Evolutionary conservation across 2,888 invertebrate genomes (phyloP).

Genomic region (Orthosia gothica): DNA sequence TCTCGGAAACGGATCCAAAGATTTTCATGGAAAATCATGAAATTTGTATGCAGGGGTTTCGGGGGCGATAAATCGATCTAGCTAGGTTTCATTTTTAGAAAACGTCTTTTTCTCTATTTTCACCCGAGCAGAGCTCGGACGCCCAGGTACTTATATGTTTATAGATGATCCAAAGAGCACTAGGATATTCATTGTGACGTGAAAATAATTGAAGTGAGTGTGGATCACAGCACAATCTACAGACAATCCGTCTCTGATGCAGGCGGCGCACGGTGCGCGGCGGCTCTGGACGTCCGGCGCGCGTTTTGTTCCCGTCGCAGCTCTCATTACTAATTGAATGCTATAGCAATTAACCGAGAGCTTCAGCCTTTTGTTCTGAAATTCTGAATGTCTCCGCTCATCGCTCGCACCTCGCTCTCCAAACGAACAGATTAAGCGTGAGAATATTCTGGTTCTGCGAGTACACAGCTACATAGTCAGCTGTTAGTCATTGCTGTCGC

Average conservation of each 20-base stretch:
- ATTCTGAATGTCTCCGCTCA: neutral
- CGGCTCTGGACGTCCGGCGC: neutral
- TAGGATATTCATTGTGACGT: no score
- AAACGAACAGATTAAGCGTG: neutral
- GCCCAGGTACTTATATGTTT: no score
- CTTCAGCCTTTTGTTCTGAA: conserved; percentile 5
- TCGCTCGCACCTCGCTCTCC: neutral
- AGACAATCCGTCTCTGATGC: neutral
- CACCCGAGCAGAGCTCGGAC: no score
- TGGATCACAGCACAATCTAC: no score
- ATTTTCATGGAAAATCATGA: no score
- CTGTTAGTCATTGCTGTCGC: conserved; percentile 4
- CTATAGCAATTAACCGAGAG: conserved; percentile 20
- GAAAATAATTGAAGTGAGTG: no score
- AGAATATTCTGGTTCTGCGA: neutral
- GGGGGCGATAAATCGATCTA: no score
- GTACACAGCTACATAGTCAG: neutral
- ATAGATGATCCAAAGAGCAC: neutral
- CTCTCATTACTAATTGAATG: conserved; percentile 18
- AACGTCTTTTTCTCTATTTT: no score
- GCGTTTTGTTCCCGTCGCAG: conserved; percentile 2
- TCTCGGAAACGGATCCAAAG: no score
- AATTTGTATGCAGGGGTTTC: no score
- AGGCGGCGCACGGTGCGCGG: no score
- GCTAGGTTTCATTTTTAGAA: no score